Base-by-base conservation (phyloP, 2,888 invertebrate species). In the Pediacus dermestoides region DNA sequence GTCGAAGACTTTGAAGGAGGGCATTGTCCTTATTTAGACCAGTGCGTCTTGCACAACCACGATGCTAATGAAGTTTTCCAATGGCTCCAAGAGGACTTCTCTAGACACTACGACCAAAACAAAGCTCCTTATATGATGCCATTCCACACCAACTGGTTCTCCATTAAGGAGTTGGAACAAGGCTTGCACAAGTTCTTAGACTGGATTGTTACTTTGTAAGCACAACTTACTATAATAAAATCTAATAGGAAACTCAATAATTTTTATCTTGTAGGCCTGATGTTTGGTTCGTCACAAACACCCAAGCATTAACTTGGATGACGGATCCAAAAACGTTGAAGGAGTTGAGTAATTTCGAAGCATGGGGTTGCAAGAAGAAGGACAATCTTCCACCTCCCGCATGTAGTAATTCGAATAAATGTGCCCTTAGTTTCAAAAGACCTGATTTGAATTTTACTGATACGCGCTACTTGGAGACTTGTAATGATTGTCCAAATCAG, bases 141-240 rank as follows among this genome's bases (percentile, higher is more conserved):
- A 0, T 87, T 92, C 80, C 94, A 95, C 64, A 93, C 94, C 1
- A 93, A 92, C 70, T 95, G 95, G 95, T 94, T 95, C 75, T 89
- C 85, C 65, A 88, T 85, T 55, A 88, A 86, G 61, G 87, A 81
- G 57, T 72, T 89, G 7, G 90, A 89, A 63, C 74, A 74, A 40
- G 92, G 91, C 11, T 72, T 93, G 1, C 84, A 86, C 53, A 88
- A 88, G 67, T 93, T 93, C 70, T 70, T 93, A 40, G 82, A 85
- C 52, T 91, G 89, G 85, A 80, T 84, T 1, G 71, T 81, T 25
- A 76, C 78, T 49, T 68, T 81, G 85, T 85, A 70, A 77, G 81
- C 76, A 25, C 9, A 7, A 9, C 13, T 14, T n/a, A 30, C 4
- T 13, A 30, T 30, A 10, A 9, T 32, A 16, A 13, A 10, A 22